A percentile compares a stretch with the other conserved stretches of the same genome.
These are phyloP conservation scores for Enteromius afrohamiltoni DNA, from an alignment of 2,797 vertebrate species.

Conservation along the genomic window DNA sequence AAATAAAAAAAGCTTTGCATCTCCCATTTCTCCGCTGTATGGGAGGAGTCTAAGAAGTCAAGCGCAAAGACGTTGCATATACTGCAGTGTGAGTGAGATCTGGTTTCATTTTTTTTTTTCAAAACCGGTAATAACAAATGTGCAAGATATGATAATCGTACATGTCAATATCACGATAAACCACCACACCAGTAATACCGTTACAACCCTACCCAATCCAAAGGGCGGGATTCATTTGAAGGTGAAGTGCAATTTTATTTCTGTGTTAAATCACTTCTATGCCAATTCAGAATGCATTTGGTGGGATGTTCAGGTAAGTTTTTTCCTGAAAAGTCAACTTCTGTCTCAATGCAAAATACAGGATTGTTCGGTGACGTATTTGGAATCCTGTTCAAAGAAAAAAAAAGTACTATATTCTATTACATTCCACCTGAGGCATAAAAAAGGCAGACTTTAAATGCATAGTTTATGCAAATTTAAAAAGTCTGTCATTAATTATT, in stretches of 20 bases:
- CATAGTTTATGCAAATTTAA: not conserved
- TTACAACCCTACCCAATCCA: no score
- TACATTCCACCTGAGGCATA: not conserved
- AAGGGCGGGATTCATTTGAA: conserved; percentile 1
- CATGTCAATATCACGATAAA: no score
- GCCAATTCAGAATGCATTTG: not conserved
- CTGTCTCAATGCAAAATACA: not conserved
- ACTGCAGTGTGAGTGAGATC: no score
- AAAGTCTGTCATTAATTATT: not conserved
- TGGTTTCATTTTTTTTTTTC: no score
- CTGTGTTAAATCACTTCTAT: not conserved
- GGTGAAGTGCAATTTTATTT: not conserved
- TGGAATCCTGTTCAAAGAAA: not conserved
- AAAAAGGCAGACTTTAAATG: not conserved
- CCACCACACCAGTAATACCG: no score
- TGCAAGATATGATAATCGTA: no score
- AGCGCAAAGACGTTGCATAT: no score
- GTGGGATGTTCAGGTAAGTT: not conserved
- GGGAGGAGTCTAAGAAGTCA: no score
- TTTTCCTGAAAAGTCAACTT: not conserved
- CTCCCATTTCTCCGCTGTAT: no score
- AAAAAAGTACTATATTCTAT: not conserved
- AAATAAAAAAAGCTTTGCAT: no score
- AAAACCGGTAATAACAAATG: no score
- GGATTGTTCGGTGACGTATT: not conserved